Conservation (phyloP, 1,140 invertebrate species). For the Marisa cornuarietis region DNA sequence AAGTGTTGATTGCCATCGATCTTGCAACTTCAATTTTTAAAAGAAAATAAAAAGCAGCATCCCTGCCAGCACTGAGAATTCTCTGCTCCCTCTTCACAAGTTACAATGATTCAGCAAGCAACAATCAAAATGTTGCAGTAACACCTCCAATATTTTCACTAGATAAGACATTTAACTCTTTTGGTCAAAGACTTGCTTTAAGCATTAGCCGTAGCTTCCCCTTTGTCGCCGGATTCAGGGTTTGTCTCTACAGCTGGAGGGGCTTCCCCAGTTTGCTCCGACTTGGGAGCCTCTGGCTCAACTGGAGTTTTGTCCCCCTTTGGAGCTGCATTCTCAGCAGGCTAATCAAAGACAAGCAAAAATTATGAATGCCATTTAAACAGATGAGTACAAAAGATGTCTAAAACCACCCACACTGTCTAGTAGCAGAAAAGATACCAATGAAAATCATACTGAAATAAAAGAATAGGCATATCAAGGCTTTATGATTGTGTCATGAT, state of each 20-base stretch:
- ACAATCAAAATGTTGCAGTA: no score
- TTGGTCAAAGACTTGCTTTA: not conserved
- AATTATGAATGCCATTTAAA: not conserved
- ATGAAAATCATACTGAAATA: not conserved
- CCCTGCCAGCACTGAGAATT: no score
- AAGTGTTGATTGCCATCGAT: no score
- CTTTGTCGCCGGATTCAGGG: not conserved
- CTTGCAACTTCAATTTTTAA: no score
- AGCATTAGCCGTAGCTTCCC: conserved; percentile 2
- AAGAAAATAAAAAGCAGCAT: no score
- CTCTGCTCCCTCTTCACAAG: no score
- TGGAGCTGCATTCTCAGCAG: not conserved
- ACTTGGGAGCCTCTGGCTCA: not conserved
- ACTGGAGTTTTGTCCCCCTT: not conserved
- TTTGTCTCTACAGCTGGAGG: conserved; percentile 7
- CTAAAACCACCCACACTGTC: not conserved
- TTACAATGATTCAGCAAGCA: no score
- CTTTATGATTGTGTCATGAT: not conserved
- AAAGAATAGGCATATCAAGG: not conserved
- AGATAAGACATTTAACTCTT: no score
- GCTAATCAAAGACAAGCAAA: not conserved
- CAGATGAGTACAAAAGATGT: not conserved
- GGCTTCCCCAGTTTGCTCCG: not conserved
- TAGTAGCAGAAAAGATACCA: not conserved
- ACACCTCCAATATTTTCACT: no score